Evolutionary conservation across 2,113 vertebrate genomes (phyloP), one percentile per base, ranked within the genome.

Genomic region (Grammomys dolichurus): DNA sequence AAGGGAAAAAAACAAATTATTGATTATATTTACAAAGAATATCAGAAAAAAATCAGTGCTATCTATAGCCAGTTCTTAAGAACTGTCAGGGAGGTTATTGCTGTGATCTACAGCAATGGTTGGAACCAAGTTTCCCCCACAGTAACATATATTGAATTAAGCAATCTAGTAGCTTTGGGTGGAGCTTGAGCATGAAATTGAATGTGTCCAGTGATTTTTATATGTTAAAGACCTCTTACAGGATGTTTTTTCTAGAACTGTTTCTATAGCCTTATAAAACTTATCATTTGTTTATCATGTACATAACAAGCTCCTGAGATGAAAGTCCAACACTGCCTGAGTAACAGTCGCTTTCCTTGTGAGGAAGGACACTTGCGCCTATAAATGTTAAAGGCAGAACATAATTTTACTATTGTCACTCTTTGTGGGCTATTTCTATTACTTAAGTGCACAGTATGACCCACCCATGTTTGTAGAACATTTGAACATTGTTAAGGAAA

Each of bases 251-350:
- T 85, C 89, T 96, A 85, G 81, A 84, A 96, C 60, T 60, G 69
- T 90, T 92, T 93, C 89, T 80, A 90, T 94, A 70, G 56, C 69
- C 93, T 95, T 97, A 90, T 73, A 95, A 96, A 96, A 81, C 72
- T 90, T 78, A 92, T 90, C 70, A 2, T 85, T 63, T 67, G 70
- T 93, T 96, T 85, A 81, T 94, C 20, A 58, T 94, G 58, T 90
- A 69, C 46, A 70, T 85, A 67, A 60, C 70, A 94, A 90, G 78
- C 51, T 56, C 93, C 87, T 0, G 9, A 97, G 63, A 91, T 76
- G 73, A 91, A 93, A 96, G 87, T 58, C 69, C 56, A 73, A 28
- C 17, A 75, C 60, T 85, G 54, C 56, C 28, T 1, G 94, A 65
- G 84, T 85, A 87, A 85, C 89, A 87, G 60, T 84, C 73, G 22